Base-by-base conservation (phyloP, 1,140 invertebrate genomes). In the Macrotrachela quadricornifera region DNA sequence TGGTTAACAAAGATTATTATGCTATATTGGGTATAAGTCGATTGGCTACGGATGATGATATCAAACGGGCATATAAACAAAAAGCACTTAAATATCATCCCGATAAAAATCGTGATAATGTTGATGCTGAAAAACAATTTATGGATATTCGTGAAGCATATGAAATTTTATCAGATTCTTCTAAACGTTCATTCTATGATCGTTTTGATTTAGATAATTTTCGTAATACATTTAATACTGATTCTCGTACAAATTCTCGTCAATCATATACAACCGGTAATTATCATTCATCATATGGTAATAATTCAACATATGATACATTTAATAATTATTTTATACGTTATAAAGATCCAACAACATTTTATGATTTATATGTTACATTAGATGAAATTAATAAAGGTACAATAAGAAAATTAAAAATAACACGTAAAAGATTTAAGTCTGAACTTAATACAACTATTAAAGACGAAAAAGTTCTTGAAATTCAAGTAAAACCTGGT, bases 21-120 rank as follows among this genome's bases (percentile, higher is more conserved):
- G 84, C 84, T 72, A 88, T 83, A 61, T 73, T 99, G 37, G 53
- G 53, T 10, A 45, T 54, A 1, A 49, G n/a, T 21, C 48, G 48
- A 36, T 41, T n/a, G 1, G 53, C 53, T 14, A 46, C 53, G 13
- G 53, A 54, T 13, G 53, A 54, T n/a, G 53, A 54, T 12, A 54
- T 54, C 10, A 48, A 49, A 54, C 48, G 48, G 43, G 53, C 53
- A 6, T 54, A 54, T 45, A 15, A 46, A 36, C 48, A 54, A 30
- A 17, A 16, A 15, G 57, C 48, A 85, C 44, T 95, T 91, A 74
- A 86, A 96, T 69, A 96, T 91, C 68, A 96, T 96, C 71, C 86
- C 84, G 72, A 87, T 84, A 59, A 72, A 49, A 96, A 94, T 69
- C 96, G 95, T 71, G 76, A 79, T 59, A 75, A 72, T 4, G 81